Evolutionary conservation across 1,140 invertebrate species (phyloP).

Genomic region (Drosophila sproati): DNA sequence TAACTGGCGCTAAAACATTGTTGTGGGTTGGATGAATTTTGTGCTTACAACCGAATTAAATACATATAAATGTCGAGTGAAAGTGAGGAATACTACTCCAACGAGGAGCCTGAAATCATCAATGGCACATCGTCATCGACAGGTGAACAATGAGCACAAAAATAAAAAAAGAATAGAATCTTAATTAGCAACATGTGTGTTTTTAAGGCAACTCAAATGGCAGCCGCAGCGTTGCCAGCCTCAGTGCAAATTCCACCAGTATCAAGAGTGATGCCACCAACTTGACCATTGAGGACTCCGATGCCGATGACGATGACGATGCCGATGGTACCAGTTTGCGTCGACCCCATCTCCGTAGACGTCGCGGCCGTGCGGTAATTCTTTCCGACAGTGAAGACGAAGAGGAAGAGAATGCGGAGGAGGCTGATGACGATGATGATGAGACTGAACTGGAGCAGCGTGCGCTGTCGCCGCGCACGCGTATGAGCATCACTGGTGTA

Average conservation of each 20-base stretch:
- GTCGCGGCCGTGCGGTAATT: background rate
- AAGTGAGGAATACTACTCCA: slow-evolving; percentile 44
- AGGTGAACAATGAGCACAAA: slow-evolving; percentile 27
- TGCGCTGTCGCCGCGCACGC: slow-evolving; percentile 70
- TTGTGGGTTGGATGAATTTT: slow-evolving; percentile 5
- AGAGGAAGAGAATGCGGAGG: slow-evolving; percentile 53
- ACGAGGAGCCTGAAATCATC: slow-evolving; percentile 31
- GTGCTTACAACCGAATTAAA: background rate
- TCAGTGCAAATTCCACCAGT: background rate
- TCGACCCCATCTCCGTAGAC: background rate
- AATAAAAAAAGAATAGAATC: background rate
- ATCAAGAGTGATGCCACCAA: slow-evolving; percentile 14
- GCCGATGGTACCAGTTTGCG: slow-evolving; percentile 21
- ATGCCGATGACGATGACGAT: slow-evolving; percentile 8
- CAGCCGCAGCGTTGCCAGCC: background rate
- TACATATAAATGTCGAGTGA: slow-evolving; percentile 48
- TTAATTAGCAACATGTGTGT: background rate
- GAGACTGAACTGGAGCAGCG: slow-evolving; percentile 70
- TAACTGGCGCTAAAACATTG: slow-evolving; percentile 25
- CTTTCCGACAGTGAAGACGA: slow-evolving; percentile 66
- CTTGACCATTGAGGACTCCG: slow-evolving; percentile 45
- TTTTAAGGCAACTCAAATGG: slow-evolving; percentile 40
- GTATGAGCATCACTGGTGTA: slow-evolving; percentile 80
- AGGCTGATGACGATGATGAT: slow-evolving; percentile 50
- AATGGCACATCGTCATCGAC: slow-evolving; percentile 33